Evolutionary conservation across 2,113 vertebrate genomes (phyloP), one percentile per base, ranked within the genome.

Genomic region (Sylvilagus bachmani): DNA sequence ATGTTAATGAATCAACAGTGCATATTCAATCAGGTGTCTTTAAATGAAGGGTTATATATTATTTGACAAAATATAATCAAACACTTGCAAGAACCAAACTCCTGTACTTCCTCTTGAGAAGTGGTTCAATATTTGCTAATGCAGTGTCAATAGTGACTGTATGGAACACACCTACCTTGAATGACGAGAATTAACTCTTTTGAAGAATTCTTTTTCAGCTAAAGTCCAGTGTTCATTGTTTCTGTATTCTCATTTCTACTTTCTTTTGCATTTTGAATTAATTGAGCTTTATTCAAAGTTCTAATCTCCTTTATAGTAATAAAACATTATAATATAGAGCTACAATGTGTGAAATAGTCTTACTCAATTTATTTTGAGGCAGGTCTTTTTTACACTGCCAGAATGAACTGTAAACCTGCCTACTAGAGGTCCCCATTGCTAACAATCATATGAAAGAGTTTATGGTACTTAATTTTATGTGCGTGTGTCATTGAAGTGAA

Each of bases 271-370:
- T 64, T 94, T 33, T 51, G 31, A 84, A 36, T 10, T 49, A 62
- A 83, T 78, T 78, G 88, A 11, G n/a, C 27, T 89, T 74, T 75
- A 86, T 61, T 86, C 58, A 74, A n/a, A 73, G 58, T 36, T 74
- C 12, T 80, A 4, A 4, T 73, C 10, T 31, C 27, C 31, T 86
- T 81, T 75, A 80, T 22, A 77, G 31, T 25, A 66, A 27, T 13
- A 44, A 85, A 27, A 17, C 12, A 73, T 36, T 33, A 31, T 33
- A 36, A 14, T 58, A 9, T 58, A 36, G 71, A 70, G 67, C 33
- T 93, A 67, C 29, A 61, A 9, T 62, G 53, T 67, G n/a, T 58
- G 88, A 86, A 55, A 74, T 5, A 36, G 11, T 17, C 44, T 77
- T 62, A 70, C 21, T 88, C 69, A 77, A 13, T 83, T 25, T 75